These are phyloP conservation scores for Anastrepha obliqua DNA, from an alignment of 1,140 invertebrate genomes.

Conservation along the genomic window DNA sequence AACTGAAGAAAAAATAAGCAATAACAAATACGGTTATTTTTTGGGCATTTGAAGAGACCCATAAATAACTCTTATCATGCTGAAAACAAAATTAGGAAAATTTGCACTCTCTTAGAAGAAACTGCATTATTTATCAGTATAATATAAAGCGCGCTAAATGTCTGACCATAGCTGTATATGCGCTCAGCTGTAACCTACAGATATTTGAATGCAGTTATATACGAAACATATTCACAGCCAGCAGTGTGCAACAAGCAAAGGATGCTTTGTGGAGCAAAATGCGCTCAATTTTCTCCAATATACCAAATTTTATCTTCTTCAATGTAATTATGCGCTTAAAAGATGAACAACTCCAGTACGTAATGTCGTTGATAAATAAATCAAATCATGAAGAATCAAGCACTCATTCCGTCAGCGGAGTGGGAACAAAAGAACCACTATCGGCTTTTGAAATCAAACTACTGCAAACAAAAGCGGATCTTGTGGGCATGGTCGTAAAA, in stretches of 20 bases:
- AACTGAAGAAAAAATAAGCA: no score
- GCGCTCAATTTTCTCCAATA: constrained; percentile 65
- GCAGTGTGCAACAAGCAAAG: constrained; percentile 61
- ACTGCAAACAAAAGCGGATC: constrained; percentile 65
- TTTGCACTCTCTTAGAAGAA: no score
- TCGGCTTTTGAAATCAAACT: constrained; percentile 65
- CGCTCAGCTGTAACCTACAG: no score
- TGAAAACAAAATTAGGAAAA: no score
- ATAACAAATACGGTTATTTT: no score
- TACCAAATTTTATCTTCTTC: constrained; percentile 66
- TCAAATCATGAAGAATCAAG: constrained; percentile 55
- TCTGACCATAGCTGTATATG: no score
- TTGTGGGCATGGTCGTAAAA: constrained; percentile 65
- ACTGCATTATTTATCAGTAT: no score
- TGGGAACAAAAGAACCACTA: constrained; percentile 57
- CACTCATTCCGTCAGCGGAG: constrained; percentile 30
- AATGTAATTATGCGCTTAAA: constrained; percentile 67
- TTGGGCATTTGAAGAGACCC: no score
- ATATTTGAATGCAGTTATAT: no score
- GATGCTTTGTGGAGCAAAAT: constrained; percentile 65
- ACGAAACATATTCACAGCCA: constrained; percentile 16
- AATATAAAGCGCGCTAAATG: no score
- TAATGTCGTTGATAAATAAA: constrained; percentile 60
- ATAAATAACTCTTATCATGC: no score
- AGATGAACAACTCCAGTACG: constrained; percentile 66